Evolutionary conservation across 1,140 invertebrate genomes (phyloP).

Genomic region (Trialeurodes vaporariorum): DNA sequence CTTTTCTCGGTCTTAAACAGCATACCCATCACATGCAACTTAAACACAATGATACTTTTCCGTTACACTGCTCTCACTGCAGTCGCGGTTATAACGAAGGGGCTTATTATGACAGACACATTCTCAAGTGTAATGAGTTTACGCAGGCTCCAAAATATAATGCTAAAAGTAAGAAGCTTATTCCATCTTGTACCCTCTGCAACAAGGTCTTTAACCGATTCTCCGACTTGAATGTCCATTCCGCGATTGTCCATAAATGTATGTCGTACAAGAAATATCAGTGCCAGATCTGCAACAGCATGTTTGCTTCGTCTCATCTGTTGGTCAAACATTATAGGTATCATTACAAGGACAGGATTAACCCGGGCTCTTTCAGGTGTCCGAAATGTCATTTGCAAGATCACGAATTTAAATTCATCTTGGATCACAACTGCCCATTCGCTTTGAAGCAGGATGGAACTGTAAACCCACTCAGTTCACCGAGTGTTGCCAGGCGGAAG

Average conservation of each 20-base stretch:
- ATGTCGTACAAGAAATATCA: neutral
- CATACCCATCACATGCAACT: neutral
- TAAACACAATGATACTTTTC: neutral
- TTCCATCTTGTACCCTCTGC: neutral
- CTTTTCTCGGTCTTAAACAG: neutral
- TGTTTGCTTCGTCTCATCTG: neutral
- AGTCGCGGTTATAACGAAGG: neutral
- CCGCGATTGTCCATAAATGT: neutral
- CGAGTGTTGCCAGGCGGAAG: no score
- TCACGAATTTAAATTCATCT: neutral
- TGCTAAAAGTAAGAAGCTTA: neutral
- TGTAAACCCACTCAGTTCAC: no score
- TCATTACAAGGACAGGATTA: neutral
- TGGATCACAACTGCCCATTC: neutral
- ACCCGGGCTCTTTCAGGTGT: neutral
- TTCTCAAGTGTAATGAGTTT: neutral
- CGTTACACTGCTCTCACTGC: neutral
- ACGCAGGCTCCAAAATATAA: neutral
- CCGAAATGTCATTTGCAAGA: neutral
- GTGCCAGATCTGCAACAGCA: neutral
- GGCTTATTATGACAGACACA: neutral
- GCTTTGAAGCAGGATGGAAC: no score
- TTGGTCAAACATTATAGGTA: neutral
- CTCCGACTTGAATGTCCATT: neutral
- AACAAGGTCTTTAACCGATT: neutral